Evolutionary conservation across 2,113 vertebrate genomes (phyloP).

Genomic region (Amphilophus citrinellus): DNA sequence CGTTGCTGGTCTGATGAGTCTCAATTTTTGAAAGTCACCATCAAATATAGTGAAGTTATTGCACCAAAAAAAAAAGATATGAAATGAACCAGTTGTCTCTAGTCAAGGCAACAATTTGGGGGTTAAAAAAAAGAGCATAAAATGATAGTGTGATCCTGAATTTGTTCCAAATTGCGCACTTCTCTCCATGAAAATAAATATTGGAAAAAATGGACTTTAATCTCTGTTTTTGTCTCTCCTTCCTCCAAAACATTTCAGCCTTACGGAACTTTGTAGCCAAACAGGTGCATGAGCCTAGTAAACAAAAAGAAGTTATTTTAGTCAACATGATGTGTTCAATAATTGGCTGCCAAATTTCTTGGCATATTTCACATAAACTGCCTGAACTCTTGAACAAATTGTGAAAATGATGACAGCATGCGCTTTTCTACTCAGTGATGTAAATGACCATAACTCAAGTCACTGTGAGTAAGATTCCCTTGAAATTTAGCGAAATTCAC

Average conservation of each 20-base stretch:
- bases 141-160: background rate
- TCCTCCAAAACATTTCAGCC: background rate
- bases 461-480: background rate
- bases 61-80: background rate
- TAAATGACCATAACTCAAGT: background rate
- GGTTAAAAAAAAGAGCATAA: background rate
- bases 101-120: background rate
- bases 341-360: constrained; percentile 18
- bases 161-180: background rate
- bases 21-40: background rate
- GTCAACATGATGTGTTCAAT: background rate
- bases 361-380: constrained; percentile 6
- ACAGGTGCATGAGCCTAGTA: background rate
- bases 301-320: background rate
- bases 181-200: background rate
- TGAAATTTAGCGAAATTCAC: background rate
- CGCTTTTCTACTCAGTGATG: background rate
- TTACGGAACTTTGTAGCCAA: background rate
- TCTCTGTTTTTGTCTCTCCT: background rate
- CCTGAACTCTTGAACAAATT: background rate
- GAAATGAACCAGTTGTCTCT: background rate
- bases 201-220: background rate
- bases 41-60: too few species aligned
- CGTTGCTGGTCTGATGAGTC: background rate
- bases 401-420: background rate